These are phyloP conservation scores for Macrotus californicus DNA, from an alignment of 2,113 vertebrate species.

Conservation along the genomic window DNA sequence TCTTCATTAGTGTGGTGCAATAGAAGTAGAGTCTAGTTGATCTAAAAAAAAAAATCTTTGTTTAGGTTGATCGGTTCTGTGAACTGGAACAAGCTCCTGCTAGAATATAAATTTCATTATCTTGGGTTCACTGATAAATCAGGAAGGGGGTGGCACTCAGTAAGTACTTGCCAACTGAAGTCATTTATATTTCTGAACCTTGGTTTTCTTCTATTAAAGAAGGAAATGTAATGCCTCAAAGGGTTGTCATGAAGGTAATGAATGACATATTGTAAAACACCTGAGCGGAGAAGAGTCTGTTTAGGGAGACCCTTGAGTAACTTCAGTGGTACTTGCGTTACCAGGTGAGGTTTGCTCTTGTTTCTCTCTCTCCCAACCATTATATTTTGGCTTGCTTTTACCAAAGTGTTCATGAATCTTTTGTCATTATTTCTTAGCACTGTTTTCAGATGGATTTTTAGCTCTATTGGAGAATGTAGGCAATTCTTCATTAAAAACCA, in stretches of 20 bases:
- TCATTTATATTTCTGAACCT: background rate
- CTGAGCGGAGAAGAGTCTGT: background rate
- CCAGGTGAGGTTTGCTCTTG: background rate
- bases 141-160: background rate
- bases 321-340: background rate
- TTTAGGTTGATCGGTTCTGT: background rate
- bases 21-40: background rate
- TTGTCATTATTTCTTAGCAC: background rate
- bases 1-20: background rate
- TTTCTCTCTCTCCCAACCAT: background rate
- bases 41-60: background rate
- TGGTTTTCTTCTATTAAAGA: background rate
- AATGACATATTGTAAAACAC: background rate
- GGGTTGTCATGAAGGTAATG: background rate
- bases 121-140: background rate
- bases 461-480: background rate
- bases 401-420: background rate
- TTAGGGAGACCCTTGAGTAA: background rate
- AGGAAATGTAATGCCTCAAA: background rate
- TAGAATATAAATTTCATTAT: background rate
- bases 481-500: background rate
- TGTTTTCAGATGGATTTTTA: background rate
- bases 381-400: conserved; percentile 12
- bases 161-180: background rate
- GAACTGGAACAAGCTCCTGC: background rate